Percentiles rank a stretch among this genome's conserved stretches.
Evolutionary conservation across 2,888 invertebrate species (phyloP).

Genomic region (Hydrotaea cyrtoneurina): DNA sequence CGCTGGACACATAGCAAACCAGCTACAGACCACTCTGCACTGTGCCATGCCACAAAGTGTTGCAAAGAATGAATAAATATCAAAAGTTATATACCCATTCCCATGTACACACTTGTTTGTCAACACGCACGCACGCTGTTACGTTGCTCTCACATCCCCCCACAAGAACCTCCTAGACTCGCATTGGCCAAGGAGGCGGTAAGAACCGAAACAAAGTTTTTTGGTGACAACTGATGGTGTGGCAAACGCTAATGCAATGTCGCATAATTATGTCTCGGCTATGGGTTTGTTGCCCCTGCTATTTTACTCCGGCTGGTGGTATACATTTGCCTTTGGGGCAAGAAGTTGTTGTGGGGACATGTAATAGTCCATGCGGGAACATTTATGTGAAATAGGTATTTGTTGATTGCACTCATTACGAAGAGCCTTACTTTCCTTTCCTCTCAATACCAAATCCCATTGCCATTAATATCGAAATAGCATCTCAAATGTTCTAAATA

Average conservation of each 20-base stretch:
- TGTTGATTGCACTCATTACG: no score
- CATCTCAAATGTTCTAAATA: neutral
- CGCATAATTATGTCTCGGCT: no score
- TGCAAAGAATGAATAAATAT: neutral
- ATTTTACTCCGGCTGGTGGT: no score
- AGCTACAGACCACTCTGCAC: neutral
- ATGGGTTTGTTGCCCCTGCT: no score
- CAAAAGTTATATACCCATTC: constrained; percentile 8
- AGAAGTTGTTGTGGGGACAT: no score
- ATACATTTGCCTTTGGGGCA: no score
- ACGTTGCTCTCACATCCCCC: neutral
- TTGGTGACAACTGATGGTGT: neutral
- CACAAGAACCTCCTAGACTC: neutral
- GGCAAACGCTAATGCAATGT: neutral
- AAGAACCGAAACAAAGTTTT: neutral
- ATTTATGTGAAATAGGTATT: no score
- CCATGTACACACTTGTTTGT: neutral
- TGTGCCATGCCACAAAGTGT: constrained; percentile 9
- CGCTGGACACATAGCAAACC: neutral
- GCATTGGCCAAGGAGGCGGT: no score
- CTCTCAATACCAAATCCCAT: no score
- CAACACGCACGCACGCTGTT: neutral
- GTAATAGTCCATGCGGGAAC: no score
- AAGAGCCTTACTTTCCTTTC: no score
- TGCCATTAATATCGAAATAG: no score